Conservation (phyloP, 37 sponge, comb jelly and placozoan genomes). For the Agelas oroides region DNA sequence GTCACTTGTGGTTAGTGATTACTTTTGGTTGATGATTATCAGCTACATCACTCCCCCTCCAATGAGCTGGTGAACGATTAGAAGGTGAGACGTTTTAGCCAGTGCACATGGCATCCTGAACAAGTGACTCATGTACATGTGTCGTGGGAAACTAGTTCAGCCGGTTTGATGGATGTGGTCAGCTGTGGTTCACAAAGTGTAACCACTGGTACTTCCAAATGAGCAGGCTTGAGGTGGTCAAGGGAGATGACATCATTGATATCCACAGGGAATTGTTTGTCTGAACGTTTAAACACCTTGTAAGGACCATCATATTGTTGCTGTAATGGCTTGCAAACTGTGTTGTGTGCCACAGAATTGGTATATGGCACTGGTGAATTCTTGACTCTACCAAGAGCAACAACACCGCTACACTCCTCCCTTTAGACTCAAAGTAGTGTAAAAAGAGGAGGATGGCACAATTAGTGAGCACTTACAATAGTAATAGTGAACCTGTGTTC, state of each 20-base stretch:
- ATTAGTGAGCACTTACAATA: too few species aligned
- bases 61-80: background rate
- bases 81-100: background rate
- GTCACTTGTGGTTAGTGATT: too few species aligned
- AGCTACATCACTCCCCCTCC: conserved; percentile 31
- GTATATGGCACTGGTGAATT: too few species aligned
- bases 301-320: conserved; percentile 6
- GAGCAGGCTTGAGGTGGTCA: conserved; percentile 13
- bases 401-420: too few species aligned
- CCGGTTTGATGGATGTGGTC: too few species aligned
- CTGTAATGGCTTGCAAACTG: background rate
- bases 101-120: background rate
- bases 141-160: background rate
- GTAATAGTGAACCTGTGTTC: too few species aligned
- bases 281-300: background rate
- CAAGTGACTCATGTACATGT: background rate
- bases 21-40: too few species aligned
- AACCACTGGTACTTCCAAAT: background rate
- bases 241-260: conserved; percentile 4
- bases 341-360: background rate
- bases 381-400: too few species aligned
- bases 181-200: too few species aligned
- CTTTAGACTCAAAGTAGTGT: too few species aligned
- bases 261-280: background rate
- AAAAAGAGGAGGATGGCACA: too few species aligned